Evolutionary conservation across 2,113 vertebrate genomes (phyloP), one percentile per base, ranked within the genome.

Genomic region (Empidonax traillii): DNA sequence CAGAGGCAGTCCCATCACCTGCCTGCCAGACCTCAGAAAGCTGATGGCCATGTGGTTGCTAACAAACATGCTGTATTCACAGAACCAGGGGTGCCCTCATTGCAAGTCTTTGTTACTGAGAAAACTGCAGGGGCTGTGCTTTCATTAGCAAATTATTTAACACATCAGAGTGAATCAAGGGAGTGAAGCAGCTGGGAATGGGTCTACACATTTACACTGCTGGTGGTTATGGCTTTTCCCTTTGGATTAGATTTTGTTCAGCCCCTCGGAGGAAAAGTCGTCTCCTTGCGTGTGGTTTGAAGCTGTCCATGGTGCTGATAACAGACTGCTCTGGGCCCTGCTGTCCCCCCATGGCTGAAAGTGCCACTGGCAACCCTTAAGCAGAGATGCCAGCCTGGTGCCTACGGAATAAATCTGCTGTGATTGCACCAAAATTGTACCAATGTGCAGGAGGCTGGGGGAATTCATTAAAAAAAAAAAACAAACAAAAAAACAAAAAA

Each of bases 311-410:
- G 27, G 49, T 71, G 41, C 67, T 75, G 82, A 49, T 43, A 39
- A 2, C 14, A 8, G 43, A 3, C 13, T 6, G 28, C 37, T 44
- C 20, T 4, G 69, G 23, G 12, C 11, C 3, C 23, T 12, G 2
- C 1, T 5, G 39, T 53, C 1, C 52, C 8, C 18, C 1, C 0
- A 0, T 0, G 1, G 14, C 13, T 21, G 7, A 4, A 22, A 35
- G 13, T 0, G 1, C 7, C 0, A 0, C 30, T 18, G 46, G 27
- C 8, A 35, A 2, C 3, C 6, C 9, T 18, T 4, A 5, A 18
- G 25, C 47, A 63, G 33, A 83, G 5, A 19, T 77, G 47, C 67
- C 25, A 49, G 21, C 5, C 11, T 30, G 30, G 7, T 73, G 35
- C 17, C 17, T 21, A 4, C 4, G 9, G 25, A 66, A 56, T 14